Conservation (phyloP, 2,888 invertebrate species). For the Malacosoma neustria region DNA sequence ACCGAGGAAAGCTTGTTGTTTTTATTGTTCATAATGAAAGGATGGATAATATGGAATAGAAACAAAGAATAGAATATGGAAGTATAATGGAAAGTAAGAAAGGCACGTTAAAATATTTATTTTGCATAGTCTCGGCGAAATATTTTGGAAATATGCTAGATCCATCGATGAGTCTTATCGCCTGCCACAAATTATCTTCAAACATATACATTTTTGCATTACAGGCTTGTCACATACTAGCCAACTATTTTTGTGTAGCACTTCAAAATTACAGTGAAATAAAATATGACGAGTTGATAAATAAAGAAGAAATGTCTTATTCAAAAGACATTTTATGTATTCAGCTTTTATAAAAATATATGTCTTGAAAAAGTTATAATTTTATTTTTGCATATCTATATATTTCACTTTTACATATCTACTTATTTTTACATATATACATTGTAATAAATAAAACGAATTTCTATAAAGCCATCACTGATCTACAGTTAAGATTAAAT, state of each 20-base stretch:
- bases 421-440: no score
- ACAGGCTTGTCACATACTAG: constrained; percentile 31
- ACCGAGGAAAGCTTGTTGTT: constrained; percentile 50
- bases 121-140: constrained; percentile 34
- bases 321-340: no score
- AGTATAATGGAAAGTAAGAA: constrained; percentile 9
- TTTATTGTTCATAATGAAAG: constrained; percentile 38
- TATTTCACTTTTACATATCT: no score
- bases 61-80: not conserved
- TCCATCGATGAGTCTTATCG: constrained; percentile 29
- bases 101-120: constrained; percentile 26
- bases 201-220: constrained; percentile 43
- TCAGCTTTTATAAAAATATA: no score
- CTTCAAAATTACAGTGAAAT: not conserved
- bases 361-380: no score
- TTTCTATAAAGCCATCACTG: no score
- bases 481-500: no score
- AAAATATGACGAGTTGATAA: not conserved
- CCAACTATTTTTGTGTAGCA: constrained; percentile 28
- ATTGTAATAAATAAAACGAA: no score
- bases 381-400: no score
- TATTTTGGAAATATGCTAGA: constrained; percentile 33
- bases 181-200: constrained; percentile 36
- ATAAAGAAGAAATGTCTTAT: no score
- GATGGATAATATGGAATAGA: no score